Base-by-base conservation (phyloP, 2,797 vertebrate genomes). In the Chaetodon trifasciatus region DNA sequence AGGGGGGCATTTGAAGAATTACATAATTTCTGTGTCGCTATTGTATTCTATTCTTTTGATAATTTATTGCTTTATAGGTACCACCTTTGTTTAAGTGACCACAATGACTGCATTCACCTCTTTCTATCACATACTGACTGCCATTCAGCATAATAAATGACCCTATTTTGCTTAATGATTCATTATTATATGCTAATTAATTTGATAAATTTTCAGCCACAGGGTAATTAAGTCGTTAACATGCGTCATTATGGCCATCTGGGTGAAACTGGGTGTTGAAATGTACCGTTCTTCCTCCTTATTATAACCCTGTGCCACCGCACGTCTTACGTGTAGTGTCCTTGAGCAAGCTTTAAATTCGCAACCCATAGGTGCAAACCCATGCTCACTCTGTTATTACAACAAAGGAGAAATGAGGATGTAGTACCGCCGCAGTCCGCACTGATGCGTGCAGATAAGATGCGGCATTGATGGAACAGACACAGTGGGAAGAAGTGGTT, bases 381-480 rank as follows among this genome's bases (percentile, higher is more conserved):
- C 19, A 21, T n/a, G 35, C 39, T 58, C 9, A 8, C 19, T n/a
- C 3, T 61, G 19, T 63, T 39, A 4, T 57, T 50, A 64, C 46
- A 58, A 72, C 70, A 68, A 63, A 76, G 39, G 21, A 76, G 15
- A 66, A 17, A 44, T 4, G 21, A 11, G 40, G n/a, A 11, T 56
- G 66, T 6, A 70, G 63, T 53, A 10, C 46, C 58, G 57, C 70
- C 46, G 69, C 85, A 83, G 79, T 73, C 61, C 50, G 46, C 68
- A 13, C 61, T 21, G 35, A 75, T 66, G 53, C 53, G 65, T 67
- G 67, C 53, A 49, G 60, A 76, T 23, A n/a, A 15, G 8, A 49
- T 81, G 71, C 78, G 37, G 76, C 61, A 67, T 32, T 24, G 44
- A 35, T 12, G 37, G 16, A 5, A 39, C 1, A 42, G 46, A 65